phyloP scores from a whole-genome alignment of 2,113 vertebrate genomes.

The Empidonax alnorum region DNA sequence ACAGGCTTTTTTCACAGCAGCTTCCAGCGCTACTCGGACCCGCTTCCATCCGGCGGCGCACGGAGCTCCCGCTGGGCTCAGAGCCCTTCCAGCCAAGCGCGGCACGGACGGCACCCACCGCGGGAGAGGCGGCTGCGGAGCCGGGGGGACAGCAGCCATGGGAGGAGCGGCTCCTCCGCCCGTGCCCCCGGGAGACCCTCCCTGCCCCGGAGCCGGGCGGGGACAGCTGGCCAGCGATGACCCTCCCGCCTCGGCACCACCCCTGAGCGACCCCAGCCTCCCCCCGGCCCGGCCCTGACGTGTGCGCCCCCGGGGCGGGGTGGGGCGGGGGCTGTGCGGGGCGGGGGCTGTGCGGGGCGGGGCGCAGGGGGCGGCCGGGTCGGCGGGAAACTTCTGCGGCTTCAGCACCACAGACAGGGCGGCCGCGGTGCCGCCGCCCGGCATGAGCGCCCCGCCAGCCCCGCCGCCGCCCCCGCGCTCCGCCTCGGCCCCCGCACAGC shows the following conservation, averaged over 20 bases:
- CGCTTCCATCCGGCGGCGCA: rapidly evolving
- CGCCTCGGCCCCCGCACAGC: no score
- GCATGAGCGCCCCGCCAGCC: no score
- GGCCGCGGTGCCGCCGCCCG: no score
- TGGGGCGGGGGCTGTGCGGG: no score
- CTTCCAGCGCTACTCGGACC: rapidly evolving
- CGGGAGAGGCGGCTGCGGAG: neutral
- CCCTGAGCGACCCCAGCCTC: neutral
- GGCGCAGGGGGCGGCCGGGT: no score
- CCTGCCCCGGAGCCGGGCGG: neutral
- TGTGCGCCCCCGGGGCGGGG: neutral
- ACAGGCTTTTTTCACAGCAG: neutral
- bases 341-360: no score
- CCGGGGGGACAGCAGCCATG: rapidly evolving
- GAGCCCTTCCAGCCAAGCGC: neutral
- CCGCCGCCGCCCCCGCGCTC: no score
- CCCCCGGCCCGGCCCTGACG: neutral
- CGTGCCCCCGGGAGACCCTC: rapidly evolving
- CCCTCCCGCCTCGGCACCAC: rapidly evolving
- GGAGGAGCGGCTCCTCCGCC: neutral
- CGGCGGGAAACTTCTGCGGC: no score
- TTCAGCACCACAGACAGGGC: no score
- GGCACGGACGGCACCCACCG: rapidly evolving
- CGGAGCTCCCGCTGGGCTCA: neutral
- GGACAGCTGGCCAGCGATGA: rapidly evolving